These are phyloP conservation scores for Chaetops frenatus DNA, from an alignment of 2,113 vertebrate genomes.

Conservation along the genomic window DNA sequence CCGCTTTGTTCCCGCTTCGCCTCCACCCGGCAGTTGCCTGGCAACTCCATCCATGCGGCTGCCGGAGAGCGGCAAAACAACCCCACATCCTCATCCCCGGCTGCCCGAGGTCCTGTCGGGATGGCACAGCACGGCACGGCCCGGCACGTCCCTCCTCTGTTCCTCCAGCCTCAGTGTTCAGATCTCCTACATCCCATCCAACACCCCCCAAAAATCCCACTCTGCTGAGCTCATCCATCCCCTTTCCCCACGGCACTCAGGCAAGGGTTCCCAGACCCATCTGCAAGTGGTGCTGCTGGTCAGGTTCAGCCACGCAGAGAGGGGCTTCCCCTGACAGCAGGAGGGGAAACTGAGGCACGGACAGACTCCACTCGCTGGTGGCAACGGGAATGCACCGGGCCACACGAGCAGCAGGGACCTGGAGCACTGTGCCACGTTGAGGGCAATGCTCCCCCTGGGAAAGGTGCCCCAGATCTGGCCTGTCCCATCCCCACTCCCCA, in stretches of 20 bases:
- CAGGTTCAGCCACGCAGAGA: accelerated
- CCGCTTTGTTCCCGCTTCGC: constrained; percentile 48
- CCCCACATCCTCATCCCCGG: background rate
- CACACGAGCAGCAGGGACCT: accelerated
- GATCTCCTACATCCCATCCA: background rate
- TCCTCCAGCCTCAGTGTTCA: accelerated
- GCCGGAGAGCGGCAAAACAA: background rate
- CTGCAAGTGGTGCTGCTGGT: accelerated
- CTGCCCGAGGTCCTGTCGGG: background rate
- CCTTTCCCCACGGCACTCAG: accelerated
- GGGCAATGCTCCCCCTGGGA: background rate
- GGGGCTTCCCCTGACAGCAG: background rate
- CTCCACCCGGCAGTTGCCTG: constrained; percentile 71
- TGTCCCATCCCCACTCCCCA: background rate
- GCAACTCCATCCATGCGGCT: constrained; percentile 65
- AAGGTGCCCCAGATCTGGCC: background rate
- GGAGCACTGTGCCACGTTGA: background rate
- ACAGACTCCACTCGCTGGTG: background rate
- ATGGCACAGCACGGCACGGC: accelerated
- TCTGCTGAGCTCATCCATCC: accelerated
- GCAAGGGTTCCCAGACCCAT: accelerated
- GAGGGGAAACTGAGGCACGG: background rate
- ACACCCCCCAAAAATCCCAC: background rate
- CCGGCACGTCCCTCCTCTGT: accelerated
- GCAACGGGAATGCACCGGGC: background rate